Conservation (phyloP, 2,113 vertebrate species). For the Xenopus borealis region DNA sequence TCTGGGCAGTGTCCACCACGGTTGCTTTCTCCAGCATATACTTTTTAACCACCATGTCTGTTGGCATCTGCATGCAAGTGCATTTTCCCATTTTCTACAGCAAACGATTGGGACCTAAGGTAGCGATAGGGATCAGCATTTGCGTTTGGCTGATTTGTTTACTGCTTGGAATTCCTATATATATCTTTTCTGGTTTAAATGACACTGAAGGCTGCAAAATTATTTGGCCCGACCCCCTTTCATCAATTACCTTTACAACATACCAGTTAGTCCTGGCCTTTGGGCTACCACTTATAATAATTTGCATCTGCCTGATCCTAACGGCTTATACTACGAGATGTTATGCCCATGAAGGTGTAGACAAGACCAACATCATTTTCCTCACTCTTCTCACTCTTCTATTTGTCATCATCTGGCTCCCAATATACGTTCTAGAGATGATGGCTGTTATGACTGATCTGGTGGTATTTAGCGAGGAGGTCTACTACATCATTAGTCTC, state of each 20-base stretch:
- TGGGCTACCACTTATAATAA: conserved; percentile 1
- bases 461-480: background rate
- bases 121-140: background rate
- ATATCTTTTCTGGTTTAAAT: background rate
- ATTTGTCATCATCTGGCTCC: conserved; percentile 25
- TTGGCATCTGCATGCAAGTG: background rate
- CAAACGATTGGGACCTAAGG: background rate
- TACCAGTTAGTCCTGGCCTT: conserved; percentile 11
- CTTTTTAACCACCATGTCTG: conserved; percentile 27
- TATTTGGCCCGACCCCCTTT: background rate
- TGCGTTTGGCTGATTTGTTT: conserved; percentile 9
- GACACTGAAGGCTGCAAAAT: background rate
- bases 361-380: conserved; percentile 12
- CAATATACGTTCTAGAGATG: conserved; percentile 12
- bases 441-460: background rate
- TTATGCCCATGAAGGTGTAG: background rate
- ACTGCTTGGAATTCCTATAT: conserved; percentile 26
- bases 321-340: background rate
- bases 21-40: conserved; percentile 15
- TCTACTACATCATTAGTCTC: conserved; percentile 18
- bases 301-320: conserved; percentile 5
- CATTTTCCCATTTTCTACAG: conserved; percentile 12
- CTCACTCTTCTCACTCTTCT: conserved; percentile 10
- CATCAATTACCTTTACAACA: background rate
- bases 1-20: conserved; percentile 4